Conservation (phyloP, 2,888 invertebrate species). For the Pantelozetes paolii region DNA sequence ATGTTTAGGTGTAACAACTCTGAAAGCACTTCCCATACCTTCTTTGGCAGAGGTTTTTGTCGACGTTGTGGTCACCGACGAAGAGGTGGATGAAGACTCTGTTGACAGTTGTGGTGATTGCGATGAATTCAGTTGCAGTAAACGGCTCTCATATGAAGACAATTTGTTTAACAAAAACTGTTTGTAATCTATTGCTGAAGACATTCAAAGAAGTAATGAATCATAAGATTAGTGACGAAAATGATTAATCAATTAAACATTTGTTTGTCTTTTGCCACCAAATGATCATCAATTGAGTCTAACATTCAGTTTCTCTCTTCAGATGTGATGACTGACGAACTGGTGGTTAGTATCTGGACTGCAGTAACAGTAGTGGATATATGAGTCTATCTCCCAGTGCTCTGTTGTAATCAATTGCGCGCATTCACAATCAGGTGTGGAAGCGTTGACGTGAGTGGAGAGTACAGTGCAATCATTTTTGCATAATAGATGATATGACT, state of each 20-base stretch:
- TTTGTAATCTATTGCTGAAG: constrained; percentile 29
- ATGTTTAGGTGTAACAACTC: constrained; percentile 48
- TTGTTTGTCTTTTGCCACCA: background rate
- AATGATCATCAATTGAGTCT: background rate
- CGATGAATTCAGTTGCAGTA: background rate
- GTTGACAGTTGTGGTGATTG: constrained; percentile 4
- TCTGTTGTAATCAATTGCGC: constrained; percentile 24
- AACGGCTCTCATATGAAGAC: background rate
- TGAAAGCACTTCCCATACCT: constrained; percentile 47
- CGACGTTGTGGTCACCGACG: constrained; percentile 1
- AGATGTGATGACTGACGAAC: no score
- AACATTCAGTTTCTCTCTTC: background rate
- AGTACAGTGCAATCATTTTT: constrained; percentile 32
- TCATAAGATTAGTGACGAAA: no score
- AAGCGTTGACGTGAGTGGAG: constrained; percentile 36
- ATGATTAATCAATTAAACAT: no score
- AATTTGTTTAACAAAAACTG: constrained; percentile 25
- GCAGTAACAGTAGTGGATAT: no score
- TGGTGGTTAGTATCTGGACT: background rate
- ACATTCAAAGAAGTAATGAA: constrained; percentile 30
- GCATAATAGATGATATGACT: constrained; percentile 36
- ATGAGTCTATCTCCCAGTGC: no score
- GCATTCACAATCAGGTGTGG: constrained; percentile 32
- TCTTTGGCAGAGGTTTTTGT: constrained; percentile 15
- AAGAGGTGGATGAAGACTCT: constrained; percentile 22